Evolutionary conservation across 2,113 vertebrate species (phyloP), one percentile per base, ranked within the genome.

Genomic region (Rattus norvegicus): DNA sequence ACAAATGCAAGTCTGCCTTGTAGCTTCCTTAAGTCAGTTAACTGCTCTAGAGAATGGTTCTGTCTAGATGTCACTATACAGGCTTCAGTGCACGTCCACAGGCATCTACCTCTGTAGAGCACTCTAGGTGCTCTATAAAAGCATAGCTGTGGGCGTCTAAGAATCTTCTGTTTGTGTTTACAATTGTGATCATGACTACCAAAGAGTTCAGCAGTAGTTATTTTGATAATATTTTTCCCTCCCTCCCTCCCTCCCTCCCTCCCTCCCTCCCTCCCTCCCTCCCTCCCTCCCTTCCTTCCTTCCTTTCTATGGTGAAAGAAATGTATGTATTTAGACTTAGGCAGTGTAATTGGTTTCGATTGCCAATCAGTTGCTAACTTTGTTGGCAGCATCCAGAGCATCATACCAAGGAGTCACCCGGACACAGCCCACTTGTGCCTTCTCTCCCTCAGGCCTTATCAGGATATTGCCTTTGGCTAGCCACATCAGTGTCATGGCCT

Each of bases 131-230:
- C 22, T 56, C 81, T 28, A 11, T 39, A 90, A 79, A 63, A 28
- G 61, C 56, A n/a, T 59, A 79, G 69, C 28, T 61, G 39, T 49
- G 89, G 67, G 30, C 49, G 36, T 89, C 79, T n/a, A 43, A 70
- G 36, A 52, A 49, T 70, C 52, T 36, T 72, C 65, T 70, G 17
- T 81, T 65, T 91, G 36, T 94, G 19, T 91, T 97, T 91, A 59
- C 85, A 75, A 86, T 94, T 90, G 72, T 54, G 36, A 76, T 92
- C n/a, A 26, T 20, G 0, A 72, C 49, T 69, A 13, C 20, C 14
- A 85, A 67, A 94, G 63, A 20, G 2, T 89, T 93, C 59, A 65
- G 6, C 59, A 12, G 56, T 59, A 77, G 30, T 70, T 70, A 47
- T 79, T 73, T 4, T 91, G 33, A 47, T 72, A 83, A 39, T 86